These are phyloP conservation scores for Halyomorpha halys DNA, from an alignment of 1,140 invertebrate genomes.

Conservation along the genomic window DNA sequence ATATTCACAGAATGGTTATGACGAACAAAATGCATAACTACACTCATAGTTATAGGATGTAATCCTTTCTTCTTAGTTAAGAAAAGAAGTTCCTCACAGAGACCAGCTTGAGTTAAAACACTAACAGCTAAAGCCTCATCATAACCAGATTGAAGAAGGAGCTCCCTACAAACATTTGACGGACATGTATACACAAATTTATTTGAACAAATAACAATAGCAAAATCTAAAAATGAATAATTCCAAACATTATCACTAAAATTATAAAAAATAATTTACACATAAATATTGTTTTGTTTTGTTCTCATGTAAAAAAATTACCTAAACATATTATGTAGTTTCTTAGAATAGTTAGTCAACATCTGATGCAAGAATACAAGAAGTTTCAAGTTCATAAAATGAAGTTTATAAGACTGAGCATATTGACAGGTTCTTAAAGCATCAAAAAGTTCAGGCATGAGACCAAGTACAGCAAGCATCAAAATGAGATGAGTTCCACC, in stretches of 20 bases:
- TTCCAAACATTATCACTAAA: background rate
- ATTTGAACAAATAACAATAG: constrained; percentile 28
- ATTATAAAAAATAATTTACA: no score
- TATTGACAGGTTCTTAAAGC: constrained; percentile 44
- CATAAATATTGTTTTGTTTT: background rate
- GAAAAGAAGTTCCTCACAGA: constrained; percentile 49
- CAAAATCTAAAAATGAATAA: background rate
- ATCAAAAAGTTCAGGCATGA: constrained; percentile 38
- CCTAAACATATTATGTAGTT: constrained; percentile 34
- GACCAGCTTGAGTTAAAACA: constrained; percentile 48
- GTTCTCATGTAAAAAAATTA: background rate
- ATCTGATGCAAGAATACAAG: constrained; percentile 33
- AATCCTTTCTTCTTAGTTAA: constrained; percentile 47
- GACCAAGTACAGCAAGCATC: constrained; percentile 59
- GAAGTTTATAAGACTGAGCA: constrained; percentile 48
- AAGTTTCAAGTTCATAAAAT: constrained; percentile 43
- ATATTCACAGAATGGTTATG: constrained; percentile 25
- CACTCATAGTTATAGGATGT: constrained; percentile 44
- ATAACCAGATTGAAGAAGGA: constrained; percentile 56
- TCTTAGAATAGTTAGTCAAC: constrained; percentile 54
- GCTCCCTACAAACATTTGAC: constrained; percentile 40
- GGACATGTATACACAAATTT: constrained; percentile 15
- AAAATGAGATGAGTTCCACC: constrained; percentile 35
- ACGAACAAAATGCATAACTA: constrained; percentile 34
- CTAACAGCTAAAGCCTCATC: constrained; percentile 55